Evolutionary conservation across 2,113 vertebrate genomes (phyloP).

Genomic region (Catharus fuscescens): DNA sequence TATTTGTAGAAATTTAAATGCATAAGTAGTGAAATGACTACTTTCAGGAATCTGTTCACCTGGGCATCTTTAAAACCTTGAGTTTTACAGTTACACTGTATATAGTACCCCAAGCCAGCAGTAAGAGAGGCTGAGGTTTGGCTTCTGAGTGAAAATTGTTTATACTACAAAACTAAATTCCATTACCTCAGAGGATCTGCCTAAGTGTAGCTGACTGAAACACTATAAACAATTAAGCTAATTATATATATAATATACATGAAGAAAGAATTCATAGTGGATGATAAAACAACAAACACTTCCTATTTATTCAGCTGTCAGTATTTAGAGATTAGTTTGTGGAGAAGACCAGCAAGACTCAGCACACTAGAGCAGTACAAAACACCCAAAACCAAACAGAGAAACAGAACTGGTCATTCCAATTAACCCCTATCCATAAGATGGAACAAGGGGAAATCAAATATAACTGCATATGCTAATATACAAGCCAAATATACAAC

Average conservation of each 20-base stretch:
- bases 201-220: slow-evolving; percentile 50
- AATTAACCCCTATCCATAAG: background rate
- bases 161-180: slow-evolving; percentile 21
- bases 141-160: slow-evolving; percentile 32
- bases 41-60: background rate
- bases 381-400: background rate
- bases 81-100: background rate
- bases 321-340: background rate
- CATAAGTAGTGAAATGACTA: background rate
- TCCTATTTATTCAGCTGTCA: slow-evolving; percentile 5
- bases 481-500: background rate
- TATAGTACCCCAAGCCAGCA: background rate
- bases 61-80: background rate
- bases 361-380: background rate
- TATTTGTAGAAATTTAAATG: background rate
- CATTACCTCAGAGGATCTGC: slow-evolving; percentile 40
- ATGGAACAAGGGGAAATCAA: background rate
- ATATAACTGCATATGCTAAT: background rate
- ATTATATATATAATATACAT: slow-evolving; percentile 20
- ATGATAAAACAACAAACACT: background rate
- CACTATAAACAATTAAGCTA: slow-evolving; percentile 46
- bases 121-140: background rate
- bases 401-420: background rate
- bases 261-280: background rate
- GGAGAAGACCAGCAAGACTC: background rate